Base-by-base conservation (phyloP, 2,113 vertebrate genomes). In the Triplophysa tibetana region DNA sequence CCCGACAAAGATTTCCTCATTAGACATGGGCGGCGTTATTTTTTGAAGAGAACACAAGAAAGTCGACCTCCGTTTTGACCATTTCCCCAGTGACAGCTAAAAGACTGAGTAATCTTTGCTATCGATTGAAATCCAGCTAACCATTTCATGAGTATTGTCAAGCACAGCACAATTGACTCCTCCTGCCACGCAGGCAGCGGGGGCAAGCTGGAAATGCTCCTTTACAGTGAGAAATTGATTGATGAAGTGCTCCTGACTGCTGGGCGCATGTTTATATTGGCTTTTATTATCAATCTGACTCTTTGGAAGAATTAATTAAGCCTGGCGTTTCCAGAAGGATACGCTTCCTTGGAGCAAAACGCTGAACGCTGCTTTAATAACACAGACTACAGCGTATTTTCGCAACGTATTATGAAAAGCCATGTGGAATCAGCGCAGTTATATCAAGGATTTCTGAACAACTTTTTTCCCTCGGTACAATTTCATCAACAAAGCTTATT, bases 91-190 rank as follows among this genome's bases (percentile, higher is more conserved):
- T 54, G 70, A 80, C 84, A 67, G 75, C 24, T 61, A 83, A 81
- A 85, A 64, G 76, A 77, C 81, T 56, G 75, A 24, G 79, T 85
- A 85, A 85, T 85, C 84, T 75, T 69, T 63, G 62, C 41, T 66
- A 83, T 83, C 79, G 79, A 85, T 83, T 85, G 76, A 74, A 79
- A 85, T 78, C 65, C 84, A 83, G 75, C 81, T 85, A 83, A 83
- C 84, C 79, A 75, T 85, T 83, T 83, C 79, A 75, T 70, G 54
- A 81, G 70, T 79, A 79, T 83, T 83, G 81, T 85, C 38, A 83
- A 83, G 84, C 75, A 69, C 75, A 76, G 84, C 78, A 81, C 79
- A 85, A 83, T 81, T 81, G 68, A 81, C 84, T 81, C 62, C 75
- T 77, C 75, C 79, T 74, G 81, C 65, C 60, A 66, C 79, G 65